Evolutionary conservation across 2,888 invertebrate genomes (phyloP).

Genomic region (Synergus itoensis): DNA sequence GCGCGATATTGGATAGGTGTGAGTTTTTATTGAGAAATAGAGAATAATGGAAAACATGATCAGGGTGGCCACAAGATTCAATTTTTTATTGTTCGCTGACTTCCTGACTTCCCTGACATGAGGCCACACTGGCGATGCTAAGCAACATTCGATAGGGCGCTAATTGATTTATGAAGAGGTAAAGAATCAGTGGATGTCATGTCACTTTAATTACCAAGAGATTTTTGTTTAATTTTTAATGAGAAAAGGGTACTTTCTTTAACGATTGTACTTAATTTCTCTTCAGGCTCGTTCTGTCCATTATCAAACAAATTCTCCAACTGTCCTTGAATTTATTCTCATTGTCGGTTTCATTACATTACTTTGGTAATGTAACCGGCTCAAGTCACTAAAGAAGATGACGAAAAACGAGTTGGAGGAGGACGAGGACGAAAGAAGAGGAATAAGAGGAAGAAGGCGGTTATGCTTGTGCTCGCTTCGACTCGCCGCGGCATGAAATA

Average conservation of each 20-base stretch:
- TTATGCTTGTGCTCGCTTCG: conserved; percentile 57
- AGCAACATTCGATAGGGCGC: too few species aligned
- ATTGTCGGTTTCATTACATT: conserved; percentile 39
- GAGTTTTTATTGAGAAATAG: not conserved
- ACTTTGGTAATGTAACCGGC: conserved; percentile 33
- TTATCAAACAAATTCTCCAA: conserved; percentile 22
- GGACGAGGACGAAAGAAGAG: conserved; percentile 17
- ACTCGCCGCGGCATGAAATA: conserved; percentile 70
- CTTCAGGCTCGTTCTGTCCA: not conserved
- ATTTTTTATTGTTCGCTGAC: too few species aligned
- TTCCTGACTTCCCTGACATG: too few species aligned
- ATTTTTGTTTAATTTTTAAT: conserved; percentile 76
- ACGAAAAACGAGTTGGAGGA: conserved; percentile 38
- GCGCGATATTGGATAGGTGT: not conserved
- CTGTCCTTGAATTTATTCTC: conserved; percentile 37
- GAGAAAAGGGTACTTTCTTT: conserved; percentile 43
- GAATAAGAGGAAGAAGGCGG: conserved; percentile 39
- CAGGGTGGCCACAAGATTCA: too few species aligned
- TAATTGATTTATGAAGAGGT: too few species aligned
- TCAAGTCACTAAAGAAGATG: conserved; percentile 30
- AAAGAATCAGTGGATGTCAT: too few species aligned
- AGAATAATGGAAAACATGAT: conserved; percentile 62
- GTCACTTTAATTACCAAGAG: too few species aligned
- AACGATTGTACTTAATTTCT: not conserved
- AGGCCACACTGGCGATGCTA: too few species aligned